Percentiles rank a stretch among this genome's conserved stretches.
Conservation (phyloP, 2,113 vertebrate species). For the Lagopus muta region DNA sequence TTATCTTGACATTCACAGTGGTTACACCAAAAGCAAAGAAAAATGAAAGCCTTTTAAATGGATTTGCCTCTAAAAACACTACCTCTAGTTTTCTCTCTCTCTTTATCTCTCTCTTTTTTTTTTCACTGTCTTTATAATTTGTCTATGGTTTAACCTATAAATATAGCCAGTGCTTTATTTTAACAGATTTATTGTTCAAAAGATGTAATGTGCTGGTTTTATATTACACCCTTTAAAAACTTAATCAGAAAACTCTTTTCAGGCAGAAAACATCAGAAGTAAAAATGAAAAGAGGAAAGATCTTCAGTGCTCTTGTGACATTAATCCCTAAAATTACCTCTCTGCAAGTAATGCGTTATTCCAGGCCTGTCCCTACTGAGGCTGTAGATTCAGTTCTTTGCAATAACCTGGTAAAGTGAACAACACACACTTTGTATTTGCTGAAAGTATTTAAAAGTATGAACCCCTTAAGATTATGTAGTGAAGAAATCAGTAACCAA, state of each 20-base stretch:
- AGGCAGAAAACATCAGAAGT: neutral
- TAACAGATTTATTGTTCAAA: neutral
- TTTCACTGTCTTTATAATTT: neutral
- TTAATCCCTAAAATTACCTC: constrained; percentile 12
- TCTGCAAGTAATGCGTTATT: neutral
- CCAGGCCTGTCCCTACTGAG: neutral
- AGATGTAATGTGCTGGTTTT: neutral
- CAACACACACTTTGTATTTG: rapidly evolving
- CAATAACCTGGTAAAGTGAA: neutral
- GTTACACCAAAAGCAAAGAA: constrained; percentile 36
- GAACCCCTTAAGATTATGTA: neutral
- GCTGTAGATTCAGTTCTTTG: neutral
- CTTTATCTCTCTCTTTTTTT: neutral
- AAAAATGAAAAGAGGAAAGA: constrained; percentile 8
- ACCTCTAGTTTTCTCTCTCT: neutral
- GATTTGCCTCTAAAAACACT: neutral
- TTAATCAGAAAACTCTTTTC: neutral
- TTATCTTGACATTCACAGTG: constrained; percentile 51
- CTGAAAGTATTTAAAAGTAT: neutral
- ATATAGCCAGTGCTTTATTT: neutral
- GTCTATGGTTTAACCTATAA: constrained; percentile 16
- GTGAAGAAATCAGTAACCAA: neutral
- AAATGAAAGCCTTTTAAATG: constrained; percentile 43
- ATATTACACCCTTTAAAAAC: neutral
- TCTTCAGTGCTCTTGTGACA: neutral